These are phyloP conservation scores for Aphelinus certus DNA, from an alignment of 1,140 invertebrate genomes.

Conservation along the genomic window DNA sequence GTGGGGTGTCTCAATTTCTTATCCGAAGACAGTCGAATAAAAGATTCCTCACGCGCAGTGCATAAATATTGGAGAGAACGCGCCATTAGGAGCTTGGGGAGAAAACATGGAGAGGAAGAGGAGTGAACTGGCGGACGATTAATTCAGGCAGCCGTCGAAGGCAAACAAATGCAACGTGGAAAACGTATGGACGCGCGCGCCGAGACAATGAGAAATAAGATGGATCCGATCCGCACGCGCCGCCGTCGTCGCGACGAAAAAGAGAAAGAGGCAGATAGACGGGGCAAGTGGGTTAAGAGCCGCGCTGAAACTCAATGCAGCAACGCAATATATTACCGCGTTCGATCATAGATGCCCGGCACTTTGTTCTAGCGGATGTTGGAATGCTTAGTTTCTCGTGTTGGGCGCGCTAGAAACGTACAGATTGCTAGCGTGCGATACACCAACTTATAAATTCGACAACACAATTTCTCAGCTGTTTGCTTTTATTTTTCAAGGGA, in stretches of 20 bases:
- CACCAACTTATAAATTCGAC: too few species aligned
- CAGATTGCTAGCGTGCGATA: too few species aligned
- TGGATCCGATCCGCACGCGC: not conserved
- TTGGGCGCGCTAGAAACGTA: too few species aligned
- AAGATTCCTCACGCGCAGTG: not conserved
- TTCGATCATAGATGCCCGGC: too few species aligned
- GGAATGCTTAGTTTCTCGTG: too few species aligned
- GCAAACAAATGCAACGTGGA: constrained; percentile 12
- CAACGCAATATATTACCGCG: too few species aligned
- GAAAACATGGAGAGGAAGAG: not conserved
- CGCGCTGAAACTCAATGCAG: too few species aligned
- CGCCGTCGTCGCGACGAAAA: not conserved
- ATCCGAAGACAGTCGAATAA: not conserved
- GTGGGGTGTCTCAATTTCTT: too few species aligned
- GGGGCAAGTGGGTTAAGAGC: not conserved
- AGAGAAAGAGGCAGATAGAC: not conserved
- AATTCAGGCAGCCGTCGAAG: constrained; percentile 26
- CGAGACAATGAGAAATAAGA: constrained; percentile 21
- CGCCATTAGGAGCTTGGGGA: not conserved
- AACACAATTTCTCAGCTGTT: too few species aligned
- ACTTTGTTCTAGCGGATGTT: too few species aligned
- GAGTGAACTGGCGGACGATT: constrained; percentile 6
- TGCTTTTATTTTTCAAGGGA: too few species aligned
- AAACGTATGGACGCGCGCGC: constrained; percentile 9
- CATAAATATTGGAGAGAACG: not conserved